Conservation (phyloP, 2,888 invertebrate species). For the Liposcelis brunnea region DNA sequence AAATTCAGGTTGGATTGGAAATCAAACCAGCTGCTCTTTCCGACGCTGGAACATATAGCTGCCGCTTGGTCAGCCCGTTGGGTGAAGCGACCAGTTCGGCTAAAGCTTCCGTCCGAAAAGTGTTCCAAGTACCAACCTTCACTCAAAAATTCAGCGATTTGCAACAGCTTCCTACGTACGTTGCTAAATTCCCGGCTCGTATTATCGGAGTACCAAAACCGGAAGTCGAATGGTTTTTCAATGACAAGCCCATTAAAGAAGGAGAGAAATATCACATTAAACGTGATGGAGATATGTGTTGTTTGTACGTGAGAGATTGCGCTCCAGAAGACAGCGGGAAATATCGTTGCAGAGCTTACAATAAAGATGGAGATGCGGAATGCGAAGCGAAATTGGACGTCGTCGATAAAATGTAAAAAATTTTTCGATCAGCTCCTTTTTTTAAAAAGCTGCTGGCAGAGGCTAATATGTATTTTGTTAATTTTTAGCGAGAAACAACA, state of each 20-base stretch:
- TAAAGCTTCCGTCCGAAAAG: slow-evolving; percentile 56
- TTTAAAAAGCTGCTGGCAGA: neutral
- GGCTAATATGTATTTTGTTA: neutral
- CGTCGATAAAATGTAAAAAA: slow-evolving; percentile 56
- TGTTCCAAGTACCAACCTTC: slow-evolving; percentile 65
- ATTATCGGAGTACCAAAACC: slow-evolving; percentile 69
- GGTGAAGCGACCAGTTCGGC: slow-evolving; percentile 55
- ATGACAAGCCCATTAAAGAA: slow-evolving; percentile 49
- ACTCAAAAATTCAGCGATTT: slow-evolving; percentile 51
- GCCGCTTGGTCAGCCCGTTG: slow-evolving; percentile 54
- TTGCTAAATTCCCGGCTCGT: slow-evolving; percentile 68
- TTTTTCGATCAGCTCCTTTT: slow-evolving; percentile 11
- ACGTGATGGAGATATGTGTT: slow-evolving; percentile 62
- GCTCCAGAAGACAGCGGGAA: slow-evolving; percentile 47
- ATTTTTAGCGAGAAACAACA: slow-evolving; percentile 46
- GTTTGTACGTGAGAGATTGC: slow-evolving; percentile 55
- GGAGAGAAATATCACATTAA: slow-evolving; percentile 58
- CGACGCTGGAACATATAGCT: slow-evolving; percentile 66
- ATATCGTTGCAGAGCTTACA: slow-evolving; percentile 61
- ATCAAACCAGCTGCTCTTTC: slow-evolving; percentile 49
- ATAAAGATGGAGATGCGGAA: slow-evolving; percentile 60
- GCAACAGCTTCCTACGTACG: slow-evolving; percentile 56
- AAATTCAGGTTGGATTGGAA: slow-evolving; percentile 44
- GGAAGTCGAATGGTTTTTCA: slow-evolving; percentile 72
- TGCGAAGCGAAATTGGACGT: slow-evolving; percentile 59